Conservation (phyloP, 2,888 invertebrate genomes). For the Gasteruption jaculator region DNA sequence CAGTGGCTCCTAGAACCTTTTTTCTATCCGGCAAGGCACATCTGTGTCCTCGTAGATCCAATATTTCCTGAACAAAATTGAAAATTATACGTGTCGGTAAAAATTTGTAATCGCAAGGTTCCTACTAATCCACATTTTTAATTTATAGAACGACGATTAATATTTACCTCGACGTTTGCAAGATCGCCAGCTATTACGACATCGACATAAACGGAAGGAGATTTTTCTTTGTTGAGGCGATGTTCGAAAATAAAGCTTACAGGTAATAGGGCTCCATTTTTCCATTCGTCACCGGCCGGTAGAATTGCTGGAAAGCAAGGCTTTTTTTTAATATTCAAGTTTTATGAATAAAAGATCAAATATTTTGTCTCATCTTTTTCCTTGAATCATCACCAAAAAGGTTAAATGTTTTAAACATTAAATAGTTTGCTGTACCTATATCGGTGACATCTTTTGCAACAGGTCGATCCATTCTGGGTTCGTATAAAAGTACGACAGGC, state of each 20-base stretch:
- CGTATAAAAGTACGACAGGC: conserved; percentile 35
- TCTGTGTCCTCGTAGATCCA: conserved; percentile 38
- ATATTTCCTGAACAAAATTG: conserved; percentile 29
- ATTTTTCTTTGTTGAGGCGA: conserved; percentile 31
- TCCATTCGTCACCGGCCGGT: conserved; percentile 33
- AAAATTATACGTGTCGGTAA: too few relatives aligned
- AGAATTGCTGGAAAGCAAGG: conserved; percentile 32
- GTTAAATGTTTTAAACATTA: too few relatives aligned
- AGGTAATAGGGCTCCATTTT: conserved; percentile 33
- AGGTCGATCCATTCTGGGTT: conserved; percentile 32
- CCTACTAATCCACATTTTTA: background rate
- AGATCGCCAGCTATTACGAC: conserved; percentile 35
- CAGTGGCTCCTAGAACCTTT: conserved; percentile 28
- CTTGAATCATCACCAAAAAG: too few relatives aligned
- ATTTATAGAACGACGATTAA: background rate
- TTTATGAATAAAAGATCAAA: background rate
- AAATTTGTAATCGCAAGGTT: background rate
- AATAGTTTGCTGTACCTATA: conserved; percentile 40
- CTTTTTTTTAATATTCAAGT: conserved; percentile 2
- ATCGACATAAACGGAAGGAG: conserved; percentile 35
- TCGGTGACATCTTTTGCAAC: conserved; percentile 35
- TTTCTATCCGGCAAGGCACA: conserved; percentile 37
- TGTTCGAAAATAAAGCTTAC: conserved; percentile 40
- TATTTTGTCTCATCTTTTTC: too few relatives aligned
- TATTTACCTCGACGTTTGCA: conserved; percentile 31